Base-by-base conservation (phyloP, 1,140 invertebrate species). In the Leptonema lineaticorne region DNA sequence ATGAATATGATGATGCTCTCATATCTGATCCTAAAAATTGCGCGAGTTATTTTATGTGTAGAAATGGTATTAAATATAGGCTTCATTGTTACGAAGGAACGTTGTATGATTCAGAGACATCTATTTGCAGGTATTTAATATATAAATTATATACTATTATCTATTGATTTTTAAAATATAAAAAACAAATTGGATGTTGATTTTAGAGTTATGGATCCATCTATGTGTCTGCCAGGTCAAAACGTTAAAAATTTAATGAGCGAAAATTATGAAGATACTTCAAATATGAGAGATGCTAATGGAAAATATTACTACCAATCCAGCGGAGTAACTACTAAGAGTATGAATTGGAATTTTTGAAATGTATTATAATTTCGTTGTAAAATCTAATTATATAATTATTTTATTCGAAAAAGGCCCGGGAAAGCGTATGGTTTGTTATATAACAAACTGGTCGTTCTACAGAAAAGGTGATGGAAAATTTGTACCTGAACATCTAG, bases 361-460 rank as follows among this genome's bases (percentile, higher is more conserved):
- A 26, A 1, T 26, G 5, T 26, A 7, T 11, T 24, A 26, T 11
- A 8, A 53, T 53, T 26, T 11, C 14, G 8, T 53, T 26, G 18
- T 7, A 1, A 1, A 26, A 53, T 53, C 20, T 24, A 26, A 53
- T 22, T 11, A 5, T 26, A 53, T 45, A 30, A 30, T 29, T 24
- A 56, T 48, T 20, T 64, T 50, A 22, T 45, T 66, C 46, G 6
- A 53, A 50, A 7, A 5, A 62, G n/a, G 65, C n/a, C 58, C n/a
- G 5, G 1, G 41, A 63, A 53, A 63, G 2, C 84, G 84, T 69
- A 88, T 96, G 0, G 85, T 95, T 0, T 96, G 94, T 77, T 95
- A 95, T 74, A 85, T 94, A 74, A 92, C 92, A 1, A 95, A 90
- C 73, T 96, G 94, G 94, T 87, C 93, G 0, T 88, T 92, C 75